A percentile compares a stretch with the other conserved stretches of the same genome.
These are phyloP conservation scores for Bergia puertoricense DNA, from an alignment of 92 coral and sea anemone species.

Conservation along the genomic window DNA sequence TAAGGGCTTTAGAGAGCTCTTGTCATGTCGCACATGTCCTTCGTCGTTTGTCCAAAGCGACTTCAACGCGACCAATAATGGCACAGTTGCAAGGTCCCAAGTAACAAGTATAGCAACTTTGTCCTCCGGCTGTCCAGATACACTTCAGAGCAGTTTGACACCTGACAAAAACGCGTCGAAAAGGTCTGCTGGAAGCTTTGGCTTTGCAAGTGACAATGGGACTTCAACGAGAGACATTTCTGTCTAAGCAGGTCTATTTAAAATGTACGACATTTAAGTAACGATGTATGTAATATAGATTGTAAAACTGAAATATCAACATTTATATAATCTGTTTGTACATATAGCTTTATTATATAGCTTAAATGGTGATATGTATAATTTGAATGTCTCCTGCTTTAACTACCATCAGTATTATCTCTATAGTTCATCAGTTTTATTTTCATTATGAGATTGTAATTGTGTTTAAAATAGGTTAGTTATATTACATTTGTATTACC, in stretches of 20 bases:
- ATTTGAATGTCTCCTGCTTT: too few relatives aligned
- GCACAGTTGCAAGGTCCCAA: not conserved
- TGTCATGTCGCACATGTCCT: not conserved
- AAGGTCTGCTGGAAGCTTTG: not conserved
- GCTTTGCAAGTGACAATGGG: not conserved
- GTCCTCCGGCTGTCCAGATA: not conserved
- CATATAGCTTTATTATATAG: too few relatives aligned
- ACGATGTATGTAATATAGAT: too few relatives aligned
- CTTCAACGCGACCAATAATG: not conserved
- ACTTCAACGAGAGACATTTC: not conserved
- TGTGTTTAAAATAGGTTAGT: too few relatives aligned
- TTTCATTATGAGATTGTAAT: too few relatives aligned
- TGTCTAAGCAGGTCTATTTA: not conserved
- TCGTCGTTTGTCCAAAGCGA: constrained; percentile 3
- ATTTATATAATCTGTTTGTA: too few relatives aligned
- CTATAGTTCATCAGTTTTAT: too few relatives aligned
- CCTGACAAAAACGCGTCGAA: not conserved
- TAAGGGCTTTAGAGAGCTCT: constrained; percentile 13
- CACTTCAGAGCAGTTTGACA: not conserved
- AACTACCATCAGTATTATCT: too few relatives aligned
- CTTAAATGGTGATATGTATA: too few relatives aligned
- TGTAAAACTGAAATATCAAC: too few relatives aligned
- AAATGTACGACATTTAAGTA: too few relatives aligned
- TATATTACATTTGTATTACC: too few relatives aligned
- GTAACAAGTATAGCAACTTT: not conserved